phyloP scores from a whole-genome alignment of 2,888 invertebrate genomes.

The Leucania comma region DNA sequence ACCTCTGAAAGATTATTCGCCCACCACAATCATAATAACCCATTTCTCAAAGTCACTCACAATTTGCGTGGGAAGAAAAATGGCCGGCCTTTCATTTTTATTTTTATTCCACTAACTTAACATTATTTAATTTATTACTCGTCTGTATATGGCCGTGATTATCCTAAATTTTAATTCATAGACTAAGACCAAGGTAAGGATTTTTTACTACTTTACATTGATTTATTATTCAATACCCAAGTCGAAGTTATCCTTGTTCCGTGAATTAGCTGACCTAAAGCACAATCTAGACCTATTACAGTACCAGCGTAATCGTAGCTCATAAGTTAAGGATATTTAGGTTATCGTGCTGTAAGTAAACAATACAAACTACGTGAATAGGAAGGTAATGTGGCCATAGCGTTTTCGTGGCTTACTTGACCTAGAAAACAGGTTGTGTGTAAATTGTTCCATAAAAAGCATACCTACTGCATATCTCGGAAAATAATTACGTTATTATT shows the following conservation, averaged over 20 bases:
- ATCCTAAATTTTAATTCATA: conserved; percentile 18
- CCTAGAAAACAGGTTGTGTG: conserved; percentile 65
- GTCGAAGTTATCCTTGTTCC: conserved; percentile 25
- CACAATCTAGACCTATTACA: conserved; percentile 37
- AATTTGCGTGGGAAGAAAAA: conserved; percentile 43
- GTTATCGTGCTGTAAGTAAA: conserved; percentile 58
- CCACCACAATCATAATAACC: conserved; percentile 39
- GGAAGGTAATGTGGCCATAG: conserved; percentile 27
- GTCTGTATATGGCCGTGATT: conserved; percentile 11
- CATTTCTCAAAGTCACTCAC: conserved; percentile 50
- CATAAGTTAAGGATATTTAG: conserved; percentile 52
- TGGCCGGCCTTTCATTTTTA: conserved; percentile 29
- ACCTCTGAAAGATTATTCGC: conserved; percentile 35
- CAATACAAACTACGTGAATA: conserved; percentile 51
- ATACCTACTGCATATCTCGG: conserved; percentile 35
- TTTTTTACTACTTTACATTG: conserved; percentile 23
- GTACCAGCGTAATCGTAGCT: conserved; percentile 39
- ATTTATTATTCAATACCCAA: conserved; percentile 20
- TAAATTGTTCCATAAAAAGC: conserved; percentile 50
- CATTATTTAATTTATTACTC: conserved; percentile 13
- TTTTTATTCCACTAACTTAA: conserved; percentile 9
- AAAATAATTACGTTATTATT: conserved; percentile 31
- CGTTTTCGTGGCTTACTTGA: conserved; percentile 62
- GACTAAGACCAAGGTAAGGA: not conserved
- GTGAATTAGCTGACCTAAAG: conserved; percentile 39